These are phyloP conservation scores for Petroica traversi DNA, from an alignment of 2,113 vertebrate genomes.

Conservation along the genomic window DNA sequence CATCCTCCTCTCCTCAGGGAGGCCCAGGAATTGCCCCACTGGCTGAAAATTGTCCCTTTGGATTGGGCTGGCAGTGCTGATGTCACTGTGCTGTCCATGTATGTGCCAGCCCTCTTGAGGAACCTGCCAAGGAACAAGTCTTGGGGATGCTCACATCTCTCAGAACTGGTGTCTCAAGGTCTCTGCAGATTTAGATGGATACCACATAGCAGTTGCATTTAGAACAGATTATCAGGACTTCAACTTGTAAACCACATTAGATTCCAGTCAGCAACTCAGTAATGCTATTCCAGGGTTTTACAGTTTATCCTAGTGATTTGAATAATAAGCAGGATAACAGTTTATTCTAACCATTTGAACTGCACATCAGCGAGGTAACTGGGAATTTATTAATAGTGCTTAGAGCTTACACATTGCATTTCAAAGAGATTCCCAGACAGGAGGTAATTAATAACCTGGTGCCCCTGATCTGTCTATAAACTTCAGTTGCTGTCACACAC, in stretches of 20 bases:
- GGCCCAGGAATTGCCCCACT: background rate
- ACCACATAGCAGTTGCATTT: background rate
- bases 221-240: background rate
- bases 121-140: background rate
- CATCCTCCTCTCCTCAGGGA: background rate
- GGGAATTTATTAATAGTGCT: conserved; percentile 43
- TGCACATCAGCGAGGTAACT: conserved; percentile 25
- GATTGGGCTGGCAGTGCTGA: background rate
- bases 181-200: background rate
- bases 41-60: background rate
- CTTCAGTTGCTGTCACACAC: background rate
- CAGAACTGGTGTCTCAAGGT: background rate
- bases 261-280: background rate
- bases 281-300: background rate
- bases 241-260: background rate
- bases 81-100: background rate
- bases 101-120: background rate
- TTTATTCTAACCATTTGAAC: conserved; percentile 48
- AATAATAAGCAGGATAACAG: conserved; percentile 40
- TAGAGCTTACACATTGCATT: conserved; percentile 20
- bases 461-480: background rate
- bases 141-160: background rate
- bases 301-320: conserved; percentile 31
- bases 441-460: background rate
- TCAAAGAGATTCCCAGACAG: conserved; percentile 31